Percentiles rank a stretch among this genome's conserved stretches.
phyloP scores from a whole-genome alignment of 2,797 vertebrate species.

The Oophaga sylvatica region DNA sequence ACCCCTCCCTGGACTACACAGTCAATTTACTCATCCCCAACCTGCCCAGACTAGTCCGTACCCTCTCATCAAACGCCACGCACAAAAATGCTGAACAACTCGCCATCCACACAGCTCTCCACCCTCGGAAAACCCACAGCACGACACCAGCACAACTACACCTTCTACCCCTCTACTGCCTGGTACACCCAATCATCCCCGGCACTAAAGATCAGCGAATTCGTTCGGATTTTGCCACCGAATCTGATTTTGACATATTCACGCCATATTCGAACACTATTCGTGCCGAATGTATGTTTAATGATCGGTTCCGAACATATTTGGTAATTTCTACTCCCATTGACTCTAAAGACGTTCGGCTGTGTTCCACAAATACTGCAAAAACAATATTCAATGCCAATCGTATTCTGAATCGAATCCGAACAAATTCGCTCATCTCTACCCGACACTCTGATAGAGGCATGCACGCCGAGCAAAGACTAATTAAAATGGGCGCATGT shows the following conservation, averaged over 20 bases:
- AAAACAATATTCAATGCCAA: too few species aligned
- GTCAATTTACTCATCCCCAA: background rate
- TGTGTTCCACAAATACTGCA: too few species aligned
- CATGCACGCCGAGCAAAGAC: background rate
- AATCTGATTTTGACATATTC: too few species aligned
- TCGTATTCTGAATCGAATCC: too few species aligned
- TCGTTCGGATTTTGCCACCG: too few species aligned
- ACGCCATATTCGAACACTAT: too few species aligned
- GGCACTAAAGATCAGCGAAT: too few species aligned
- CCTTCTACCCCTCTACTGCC: background rate
- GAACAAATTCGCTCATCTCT: too few species aligned
- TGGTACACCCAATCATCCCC: background rate
- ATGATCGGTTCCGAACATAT: too few species aligned
- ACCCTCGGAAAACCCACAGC: background rate
- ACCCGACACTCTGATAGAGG: background rate
- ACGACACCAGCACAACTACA: background rate
- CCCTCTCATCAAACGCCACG: background rate
- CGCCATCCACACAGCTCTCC: background rate
- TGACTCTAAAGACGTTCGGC: too few species aligned
- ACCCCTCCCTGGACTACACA: background rate
- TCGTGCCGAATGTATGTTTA: too few species aligned
- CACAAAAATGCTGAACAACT: background rate
- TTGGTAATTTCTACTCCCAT: too few species aligned
- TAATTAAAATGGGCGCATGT: constrained; percentile 47
- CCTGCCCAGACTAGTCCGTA: background rate